A percentile compares a stretch with the other conserved stretches of the same genome.
phyloP scores from a whole-genome alignment of 2,888 invertebrate genomes.

The Lasiommata megera region DNA sequence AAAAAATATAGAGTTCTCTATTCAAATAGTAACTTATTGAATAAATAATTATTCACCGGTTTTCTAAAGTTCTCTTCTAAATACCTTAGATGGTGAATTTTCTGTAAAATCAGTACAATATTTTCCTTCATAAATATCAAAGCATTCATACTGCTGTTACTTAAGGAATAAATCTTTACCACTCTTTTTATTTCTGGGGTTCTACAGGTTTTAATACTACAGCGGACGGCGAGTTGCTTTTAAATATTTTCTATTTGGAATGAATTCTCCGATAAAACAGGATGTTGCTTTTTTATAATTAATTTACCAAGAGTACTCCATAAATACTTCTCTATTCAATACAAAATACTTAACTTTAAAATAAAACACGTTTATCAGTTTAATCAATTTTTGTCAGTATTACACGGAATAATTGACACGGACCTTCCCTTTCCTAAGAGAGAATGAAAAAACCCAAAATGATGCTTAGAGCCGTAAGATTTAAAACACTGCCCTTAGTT shows the following conservation, averaged over 20 bases:
- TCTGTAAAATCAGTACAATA: neutral
- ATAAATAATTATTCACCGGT: no score
- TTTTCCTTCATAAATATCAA: neutral
- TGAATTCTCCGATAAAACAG: neutral
- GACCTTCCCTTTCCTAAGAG: no score
- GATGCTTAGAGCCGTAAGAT: no score
- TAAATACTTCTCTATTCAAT: no score
- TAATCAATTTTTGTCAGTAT: neutral
- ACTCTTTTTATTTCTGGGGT: neutral
- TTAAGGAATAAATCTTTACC: neutral
- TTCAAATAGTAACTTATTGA: no score
- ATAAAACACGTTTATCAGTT: no score
- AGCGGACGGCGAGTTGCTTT: neutral
- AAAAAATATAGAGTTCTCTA: no score
- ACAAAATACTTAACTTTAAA: no score
- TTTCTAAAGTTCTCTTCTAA: no score
- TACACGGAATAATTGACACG: no score
- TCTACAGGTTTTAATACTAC: neutral
- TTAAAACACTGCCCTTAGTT: no score
- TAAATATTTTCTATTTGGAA: slow-evolving; percentile 4
- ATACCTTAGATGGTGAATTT: neutral
- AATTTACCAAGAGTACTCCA: neutral
- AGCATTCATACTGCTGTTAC: neutral
- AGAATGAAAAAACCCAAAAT: no score
- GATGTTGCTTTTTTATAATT: neutral